Base-by-base conservation (phyloP, 2,888 invertebrate genomes). In the Ornithoptera alexandrae region DNA sequence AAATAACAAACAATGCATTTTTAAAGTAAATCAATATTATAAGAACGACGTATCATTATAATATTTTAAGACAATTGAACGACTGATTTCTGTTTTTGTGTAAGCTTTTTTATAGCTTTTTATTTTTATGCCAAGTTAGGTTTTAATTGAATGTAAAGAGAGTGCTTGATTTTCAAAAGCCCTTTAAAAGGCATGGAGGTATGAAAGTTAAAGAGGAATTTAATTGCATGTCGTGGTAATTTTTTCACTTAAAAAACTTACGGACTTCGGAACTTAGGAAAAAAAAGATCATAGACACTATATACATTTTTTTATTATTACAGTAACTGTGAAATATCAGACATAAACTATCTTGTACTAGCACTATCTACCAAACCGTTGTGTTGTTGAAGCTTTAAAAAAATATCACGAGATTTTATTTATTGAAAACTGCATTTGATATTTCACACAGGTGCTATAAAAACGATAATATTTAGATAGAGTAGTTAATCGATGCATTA, bases 151-250 rank as follows among this genome's bases (percentile, higher is more conserved):
- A 62, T 7, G 50, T 30, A 42, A 63, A 63, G 58, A 58, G 62
- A 63, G 36, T 63, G 24, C 46, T 62, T 63, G 63, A 63, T 62
- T 63, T 46, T 67, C 30, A 68, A 68, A 63, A 68, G 57, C 58
- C 50, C 20, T 68, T 68, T 50, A 62, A 68, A 68, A 63, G 62
- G 62, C 68, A 63, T 46, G 63, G 46, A 63, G 24, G 68, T 36
- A 36, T 58, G 58, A 62, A 68, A 67, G 57, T 62, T 42, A 58
- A 59, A 46, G 63, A 24, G 46, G 58, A 62, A 62, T 46, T 68
- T 62, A 68, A 68, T 68, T 58, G 50, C 68, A 53, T 62, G 12
- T 22, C 42, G 39, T 62, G 62, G 15, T 62, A 20, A 57, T 56
- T 67, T 61, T 50, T 36, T 50, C 18, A 36, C n/a, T 36, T 36